Base-by-base conservation (phyloP, 2,113 vertebrate species). In the Oreochromis spilurus region DNA sequence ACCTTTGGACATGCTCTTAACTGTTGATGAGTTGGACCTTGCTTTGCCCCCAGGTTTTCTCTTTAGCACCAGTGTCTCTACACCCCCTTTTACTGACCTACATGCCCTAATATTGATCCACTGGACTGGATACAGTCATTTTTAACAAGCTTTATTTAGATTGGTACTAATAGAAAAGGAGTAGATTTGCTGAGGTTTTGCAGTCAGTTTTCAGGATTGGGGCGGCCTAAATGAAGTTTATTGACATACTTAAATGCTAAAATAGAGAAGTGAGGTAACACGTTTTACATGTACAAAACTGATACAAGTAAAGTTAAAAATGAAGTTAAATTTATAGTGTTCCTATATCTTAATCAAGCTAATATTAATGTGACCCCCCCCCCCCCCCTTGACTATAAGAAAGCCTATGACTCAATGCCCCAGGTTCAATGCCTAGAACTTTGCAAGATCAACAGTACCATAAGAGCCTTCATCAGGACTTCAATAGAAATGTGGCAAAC, bases 101-200 rank as follows among this genome's bases (percentile, higher is more conserved):
- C 21, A 72, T 45, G 13, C 7, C 40, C 13, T 10, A 45, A 24
- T 72, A 45, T 72, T 72, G 40, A 72, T 45, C 43, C 21, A 72
- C 67, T 72, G 38, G 5, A 24, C 65, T 45, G 14, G 57, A 60
- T 17, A 43, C 21, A 72, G 67, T 72, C 1, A 72, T 45, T 72
- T 72, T 72, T 45, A 72, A 72, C 65, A 72, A 45, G 21, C 65
- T 72, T 40, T 43, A 43, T 70, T 70, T 43, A 43, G 12, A 40
- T 2, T 9, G 12, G 13, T 70, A 43, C 10, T 70, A 70, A 43
- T 16, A 40, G 36, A 70, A 70, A 67, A 70, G 3, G 36, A 70
- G 65, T 24, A 43, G 65, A 40, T 70, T 70, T 70, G 7, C 65
- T 24, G 65, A 40, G 36, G n/a, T 40, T 40, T 24, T 21, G 7